A percentile compares a stretch with the other conserved stretches of the same genome.
phyloP scores from a whole-genome alignment of 2,113 vertebrate genomes.

The Mesocricetus auratus region DNA sequence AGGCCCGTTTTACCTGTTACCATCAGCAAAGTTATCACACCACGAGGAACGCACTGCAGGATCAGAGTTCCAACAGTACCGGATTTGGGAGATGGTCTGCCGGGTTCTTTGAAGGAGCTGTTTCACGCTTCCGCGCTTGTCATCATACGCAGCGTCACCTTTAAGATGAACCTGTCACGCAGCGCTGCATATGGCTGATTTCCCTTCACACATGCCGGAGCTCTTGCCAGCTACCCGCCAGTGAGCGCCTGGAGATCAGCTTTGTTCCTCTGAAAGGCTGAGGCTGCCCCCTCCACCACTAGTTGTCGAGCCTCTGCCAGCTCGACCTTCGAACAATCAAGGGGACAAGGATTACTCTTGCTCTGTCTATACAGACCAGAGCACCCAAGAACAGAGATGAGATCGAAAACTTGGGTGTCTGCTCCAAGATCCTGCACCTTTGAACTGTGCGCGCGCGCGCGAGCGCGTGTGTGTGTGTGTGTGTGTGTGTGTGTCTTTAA shows the following conservation, averaged over 20 bases:
- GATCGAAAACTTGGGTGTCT: background rate
- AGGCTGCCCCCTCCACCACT: fast-evolving
- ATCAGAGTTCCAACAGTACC: background rate
- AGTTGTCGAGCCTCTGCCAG: background rate
- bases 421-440: background rate
- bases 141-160: background rate
- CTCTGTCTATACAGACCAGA: background rate
- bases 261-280: background rate
- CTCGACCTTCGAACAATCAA: background rate
- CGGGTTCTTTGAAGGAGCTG: background rate
- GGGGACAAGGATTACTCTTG: background rate
- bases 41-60: background rate
- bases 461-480: background rate
- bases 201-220: background rate
- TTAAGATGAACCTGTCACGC: background rate
- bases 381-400: background rate
- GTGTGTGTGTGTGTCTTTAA: background rate
- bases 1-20: too few relatives aligned
- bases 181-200: background rate
- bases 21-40: too few relatives aligned
- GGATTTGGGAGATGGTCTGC: background rate
- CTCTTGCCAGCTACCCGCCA: fast-evolving
- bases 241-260: background rate
- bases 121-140: background rate
- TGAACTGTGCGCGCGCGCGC: background rate